These are phyloP conservation scores for Ahaetulla prasina DNA, from an alignment of 2,113 vertebrate genomes.

Conservation along the genomic window DNA sequence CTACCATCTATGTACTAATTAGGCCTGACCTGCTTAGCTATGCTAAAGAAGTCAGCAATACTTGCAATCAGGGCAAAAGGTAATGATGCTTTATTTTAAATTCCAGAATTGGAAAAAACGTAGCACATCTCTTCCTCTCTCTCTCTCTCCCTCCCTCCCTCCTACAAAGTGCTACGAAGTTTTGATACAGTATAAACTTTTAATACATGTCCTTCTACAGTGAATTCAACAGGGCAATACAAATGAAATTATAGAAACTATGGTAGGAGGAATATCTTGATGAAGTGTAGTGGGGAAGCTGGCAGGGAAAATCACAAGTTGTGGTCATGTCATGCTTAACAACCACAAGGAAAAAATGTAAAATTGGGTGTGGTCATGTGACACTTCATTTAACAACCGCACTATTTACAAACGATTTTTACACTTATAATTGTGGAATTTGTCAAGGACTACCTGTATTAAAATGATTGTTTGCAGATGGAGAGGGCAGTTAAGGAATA, in stretches of 20 bases:
- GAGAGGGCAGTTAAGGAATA: not conserved
- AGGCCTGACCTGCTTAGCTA: not conserved
- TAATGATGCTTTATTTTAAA: not conserved
- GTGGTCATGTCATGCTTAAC: not conserved
- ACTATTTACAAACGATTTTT: not conserved
- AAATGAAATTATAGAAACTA: not conserved
- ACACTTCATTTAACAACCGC: not conserved
- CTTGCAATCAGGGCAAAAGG: not conserved
- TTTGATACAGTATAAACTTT: not conserved
- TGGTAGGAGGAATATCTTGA: not conserved
- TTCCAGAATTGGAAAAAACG: not conserved
- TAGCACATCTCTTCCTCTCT: not conserved
- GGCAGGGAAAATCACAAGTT: not conserved
- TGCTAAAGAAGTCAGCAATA: not conserved
- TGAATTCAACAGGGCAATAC: not conserved
- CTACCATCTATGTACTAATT: not conserved
- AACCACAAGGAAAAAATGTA: not conserved
- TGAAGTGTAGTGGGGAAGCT: not conserved
- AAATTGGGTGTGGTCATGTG: not conserved
- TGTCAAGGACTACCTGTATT: not conserved
- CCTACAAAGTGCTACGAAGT: not conserved
- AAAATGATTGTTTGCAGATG: not conserved
- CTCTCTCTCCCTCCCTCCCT: not conserved
- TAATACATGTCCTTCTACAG: not conserved
- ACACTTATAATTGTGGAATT: not conserved